Base-by-base conservation (phyloP, 1,140 invertebrate species). In the Dendroctonus valens region DNA sequence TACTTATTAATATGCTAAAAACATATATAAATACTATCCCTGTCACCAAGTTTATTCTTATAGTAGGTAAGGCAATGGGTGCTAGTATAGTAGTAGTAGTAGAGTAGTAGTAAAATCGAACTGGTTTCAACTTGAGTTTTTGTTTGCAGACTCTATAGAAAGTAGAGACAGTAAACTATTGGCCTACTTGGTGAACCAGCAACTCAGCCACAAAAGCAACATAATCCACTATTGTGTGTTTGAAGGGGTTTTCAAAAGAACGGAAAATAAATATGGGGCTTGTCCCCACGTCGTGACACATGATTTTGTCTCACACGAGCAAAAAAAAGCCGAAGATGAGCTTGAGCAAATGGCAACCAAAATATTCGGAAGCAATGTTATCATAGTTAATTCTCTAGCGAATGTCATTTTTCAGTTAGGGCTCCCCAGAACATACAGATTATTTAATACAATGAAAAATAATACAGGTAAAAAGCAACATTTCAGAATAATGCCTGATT, bases 361-460 rank as follows among this genome's bases (percentile, higher is more conserved):
- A 48, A 65, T 42, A 61, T 66, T 40, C 64, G 41, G 53, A n/a
- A 69, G 62, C 48, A 68, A 59, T 42, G 57, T 77, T 12, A 26
- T 77, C 8, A 63, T 78, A 14, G 65, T 78, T 57, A 75, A 78
- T 65, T 77, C 77, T 12, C 58, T 78, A 54, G 64, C 68, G 11
- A 75, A 78, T 66, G 57, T 72, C 53, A 73, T 76, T 50, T 72
- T 71, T 48, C 65, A 65, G 41, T 73, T 71, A 65, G 74, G 73
- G 11, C 44, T 72, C 11, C n/a, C 52, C 48, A 51, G 63, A 61
- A 59, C 69, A 38, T 75, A 75, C 44, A 71, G 64, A 49, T 46
- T 72, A 12, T 60, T 77, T 7, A 70, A 73, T 52, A 50, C 63
- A 46, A 59, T 75, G 41, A 70, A 53, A 67, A 67, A 65, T 50